Conservation (phyloP, 2,113 vertebrate species). For the Saccopteryx leptura region DNA sequence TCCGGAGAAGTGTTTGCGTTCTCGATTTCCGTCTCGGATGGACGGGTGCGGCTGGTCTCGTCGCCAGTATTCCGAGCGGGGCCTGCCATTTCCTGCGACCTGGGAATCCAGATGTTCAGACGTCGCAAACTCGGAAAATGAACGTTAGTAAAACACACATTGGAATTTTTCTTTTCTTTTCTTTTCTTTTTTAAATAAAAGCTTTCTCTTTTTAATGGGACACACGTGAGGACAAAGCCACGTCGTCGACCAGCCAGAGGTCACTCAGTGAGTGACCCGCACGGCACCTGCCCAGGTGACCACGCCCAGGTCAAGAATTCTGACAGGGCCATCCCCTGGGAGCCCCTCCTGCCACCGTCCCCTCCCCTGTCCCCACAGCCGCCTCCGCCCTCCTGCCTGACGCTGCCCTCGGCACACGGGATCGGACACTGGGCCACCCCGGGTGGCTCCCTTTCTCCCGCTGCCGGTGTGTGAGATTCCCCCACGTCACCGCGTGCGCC, state of each 20-base stretch:
- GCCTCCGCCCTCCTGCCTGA: rapidly evolving
- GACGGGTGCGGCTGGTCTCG: conserved; percentile 61
- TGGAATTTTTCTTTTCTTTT: too few species aligned
- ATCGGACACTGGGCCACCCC: rapidly evolving
- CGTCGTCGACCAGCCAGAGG: too few species aligned
- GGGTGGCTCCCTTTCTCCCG: neutral
- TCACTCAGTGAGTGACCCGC: rapidly evolving
- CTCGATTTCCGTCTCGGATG: conserved; percentile 62
- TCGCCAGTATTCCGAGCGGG: conserved; percentile 78
- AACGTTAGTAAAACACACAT: conserved; percentile 28
- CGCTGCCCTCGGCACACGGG: rapidly evolving
- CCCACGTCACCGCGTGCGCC: rapidly evolving
- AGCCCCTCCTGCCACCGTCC: neutral
- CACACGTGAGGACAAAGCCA: rapidly evolving
- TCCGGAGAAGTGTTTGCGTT: conserved; percentile 54
- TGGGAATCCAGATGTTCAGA: conserved; percentile 84
- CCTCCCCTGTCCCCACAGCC: neutral
- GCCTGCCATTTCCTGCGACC: conserved; percentile 87
- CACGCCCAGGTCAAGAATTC: rapidly evolving
- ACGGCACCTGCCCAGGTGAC: rapidly evolving
- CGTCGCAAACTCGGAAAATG: conserved; percentile 62
- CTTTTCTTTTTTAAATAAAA: too few species aligned
- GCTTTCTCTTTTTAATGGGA: neutral
- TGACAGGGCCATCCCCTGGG: rapidly evolving
- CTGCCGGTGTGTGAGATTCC: rapidly evolving